These are phyloP conservation scores for Dorcus parallelipipedus DNA, from an alignment of 2,888 invertebrate genomes.

Conservation along the genomic window DNA sequence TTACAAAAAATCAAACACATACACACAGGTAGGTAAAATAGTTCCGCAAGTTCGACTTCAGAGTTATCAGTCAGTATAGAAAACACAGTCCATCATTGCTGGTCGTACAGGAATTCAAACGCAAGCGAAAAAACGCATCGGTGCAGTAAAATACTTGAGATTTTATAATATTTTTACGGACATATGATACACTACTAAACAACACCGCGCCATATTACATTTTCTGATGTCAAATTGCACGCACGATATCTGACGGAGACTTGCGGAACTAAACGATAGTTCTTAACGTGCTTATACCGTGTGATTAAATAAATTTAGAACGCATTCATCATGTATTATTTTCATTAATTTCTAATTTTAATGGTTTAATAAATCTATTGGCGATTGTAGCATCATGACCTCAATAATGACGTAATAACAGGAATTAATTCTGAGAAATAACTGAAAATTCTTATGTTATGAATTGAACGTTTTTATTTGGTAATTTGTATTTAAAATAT, in stretches of 20 bases:
- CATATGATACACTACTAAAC: slow-evolving; percentile 35
- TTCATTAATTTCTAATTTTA: not conserved
- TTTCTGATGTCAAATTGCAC: slow-evolving; percentile 28
- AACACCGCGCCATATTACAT: slow-evolving; percentile 40
- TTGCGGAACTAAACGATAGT: slow-evolving; percentile 5
- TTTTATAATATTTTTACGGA: slow-evolving; percentile 30
- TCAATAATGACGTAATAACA: no score
- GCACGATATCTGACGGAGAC: slow-evolving; percentile 10
- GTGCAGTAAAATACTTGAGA: slow-evolving; percentile 3
- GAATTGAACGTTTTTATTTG: no score
- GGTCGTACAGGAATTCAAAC: not conserved
- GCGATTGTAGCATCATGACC: no score
- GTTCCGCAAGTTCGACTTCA: no score
- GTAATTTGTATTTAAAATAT: no score
- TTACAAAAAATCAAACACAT: not conserved
- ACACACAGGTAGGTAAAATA: not conserved
- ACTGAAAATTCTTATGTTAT: no score
- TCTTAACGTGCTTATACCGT: not conserved
- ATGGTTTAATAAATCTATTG: not conserved
- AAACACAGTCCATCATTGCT: not conserved
- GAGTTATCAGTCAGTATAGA: no score
- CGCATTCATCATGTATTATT: not conserved
- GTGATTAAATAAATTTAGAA: not conserved
- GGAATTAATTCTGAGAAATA: no score
- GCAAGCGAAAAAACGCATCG: slow-evolving; percentile 1